phyloP scores from a whole-genome alignment of 1,140 invertebrate species.

The Mercenaria mercenaria region DNA sequence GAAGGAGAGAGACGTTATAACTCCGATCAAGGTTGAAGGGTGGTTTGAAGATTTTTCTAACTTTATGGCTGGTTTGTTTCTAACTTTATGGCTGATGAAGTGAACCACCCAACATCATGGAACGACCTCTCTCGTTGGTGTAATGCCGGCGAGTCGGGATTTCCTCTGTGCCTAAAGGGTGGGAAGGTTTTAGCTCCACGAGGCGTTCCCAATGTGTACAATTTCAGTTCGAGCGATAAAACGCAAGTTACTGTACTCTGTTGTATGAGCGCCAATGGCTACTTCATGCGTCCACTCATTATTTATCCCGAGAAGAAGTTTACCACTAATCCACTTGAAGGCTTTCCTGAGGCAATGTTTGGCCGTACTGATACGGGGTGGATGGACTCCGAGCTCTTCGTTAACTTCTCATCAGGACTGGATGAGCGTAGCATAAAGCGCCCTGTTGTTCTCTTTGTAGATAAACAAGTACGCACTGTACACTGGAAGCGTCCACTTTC shows the following conservation, averaged over 20 bases:
- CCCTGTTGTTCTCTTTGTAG: not conserved
- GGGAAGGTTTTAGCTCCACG: slow-evolving; percentile 24
- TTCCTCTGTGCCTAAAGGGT: too few relatives aligned
- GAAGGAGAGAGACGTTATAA: slow-evolving; percentile 45
- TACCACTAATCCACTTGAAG: too few relatives aligned
- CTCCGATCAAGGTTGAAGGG: not conserved
- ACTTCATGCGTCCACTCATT: too few relatives aligned
- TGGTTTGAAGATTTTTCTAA: slow-evolving; percentile 62
- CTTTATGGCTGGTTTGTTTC: too few relatives aligned
- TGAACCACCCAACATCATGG: slow-evolving; percentile 38
- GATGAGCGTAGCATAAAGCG: not conserved
- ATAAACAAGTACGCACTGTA: not conserved
- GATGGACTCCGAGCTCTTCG: slow-evolving; percentile 32
- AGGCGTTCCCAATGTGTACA: too few relatives aligned
- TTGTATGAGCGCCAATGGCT: not conserved
- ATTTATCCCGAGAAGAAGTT: too few relatives aligned
- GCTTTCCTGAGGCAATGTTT: slow-evolving; percentile 8
- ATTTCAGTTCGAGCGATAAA: too few relatives aligned
- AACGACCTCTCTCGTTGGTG: not conserved
- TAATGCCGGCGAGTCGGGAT: slow-evolving; percentile 57
- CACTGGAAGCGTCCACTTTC: not conserved
- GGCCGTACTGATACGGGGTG: slow-evolving; percentile 23
- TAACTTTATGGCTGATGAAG: slow-evolving; percentile 19
- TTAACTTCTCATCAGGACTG: not conserved
- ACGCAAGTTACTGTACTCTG: slow-evolving; percentile 25